phyloP scores from a whole-genome alignment of 2,113 vertebrate genomes.

The Globicephala melas region DNA sequence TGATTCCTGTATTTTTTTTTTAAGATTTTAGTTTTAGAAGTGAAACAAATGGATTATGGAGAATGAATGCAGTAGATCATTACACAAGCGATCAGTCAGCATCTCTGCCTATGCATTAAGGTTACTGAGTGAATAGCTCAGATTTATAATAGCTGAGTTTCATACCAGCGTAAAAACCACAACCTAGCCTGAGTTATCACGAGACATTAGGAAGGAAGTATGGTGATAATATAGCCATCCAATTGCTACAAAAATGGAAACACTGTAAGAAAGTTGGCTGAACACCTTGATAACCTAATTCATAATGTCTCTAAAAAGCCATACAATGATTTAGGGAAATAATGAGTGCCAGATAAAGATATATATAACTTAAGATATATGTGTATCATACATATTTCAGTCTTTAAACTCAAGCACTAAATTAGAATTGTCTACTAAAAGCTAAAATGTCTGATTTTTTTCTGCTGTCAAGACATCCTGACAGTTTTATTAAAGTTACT shows the following conservation, averaged over 20 bases:
- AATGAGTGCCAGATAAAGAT: conserved; percentile 49
- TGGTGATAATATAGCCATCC: conserved; percentile 58
- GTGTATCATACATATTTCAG: conserved; percentile 59
- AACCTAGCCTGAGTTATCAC: conserved; percentile 66
- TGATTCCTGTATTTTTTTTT: neutral
- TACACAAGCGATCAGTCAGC: conserved; percentile 61
- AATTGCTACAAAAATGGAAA: conserved; percentile 58
- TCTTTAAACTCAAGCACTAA: neutral
- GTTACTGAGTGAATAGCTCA: conserved; percentile 57
- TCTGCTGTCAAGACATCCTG: conserved; percentile 16
- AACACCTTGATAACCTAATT: conserved; percentile 68
- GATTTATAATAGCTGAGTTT: conserved; percentile 71
- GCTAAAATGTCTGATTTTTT: conserved; percentile 45
- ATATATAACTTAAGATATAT: conserved; percentile 34
- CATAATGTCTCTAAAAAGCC: conserved; percentile 57
- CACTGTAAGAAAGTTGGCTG: conserved; percentile 52
- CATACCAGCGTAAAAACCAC: conserved; percentile 59
- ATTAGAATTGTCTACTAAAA: conserved; percentile 23
- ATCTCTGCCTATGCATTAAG: conserved; percentile 57
- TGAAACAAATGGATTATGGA: conserved; percentile 55
- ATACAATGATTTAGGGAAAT: conserved; percentile 46
- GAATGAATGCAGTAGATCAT: conserved; percentile 63
- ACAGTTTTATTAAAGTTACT: conserved; percentile 20
- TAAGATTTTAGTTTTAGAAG: conserved; percentile 49
- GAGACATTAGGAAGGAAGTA: conserved; percentile 55